These are phyloP conservation scores for Micrastur ruficollis DNA, from an alignment of 2,797 vertebrate species.

Conservation along the genomic window DNA sequence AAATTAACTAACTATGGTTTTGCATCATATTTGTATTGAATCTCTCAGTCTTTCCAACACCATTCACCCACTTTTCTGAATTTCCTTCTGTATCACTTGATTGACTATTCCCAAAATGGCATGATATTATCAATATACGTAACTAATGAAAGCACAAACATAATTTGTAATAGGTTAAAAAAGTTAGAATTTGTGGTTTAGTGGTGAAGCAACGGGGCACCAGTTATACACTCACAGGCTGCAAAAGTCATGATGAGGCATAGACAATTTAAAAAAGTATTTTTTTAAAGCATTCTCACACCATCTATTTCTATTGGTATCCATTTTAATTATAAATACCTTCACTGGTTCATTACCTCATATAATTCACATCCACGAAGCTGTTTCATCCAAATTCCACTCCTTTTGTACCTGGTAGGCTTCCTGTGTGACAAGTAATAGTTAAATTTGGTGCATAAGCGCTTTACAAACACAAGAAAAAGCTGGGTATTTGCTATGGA, in stretches of 20 bases:
- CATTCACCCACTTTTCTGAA: neutral
- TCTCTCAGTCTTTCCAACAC: neutral
- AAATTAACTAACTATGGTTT: neutral
- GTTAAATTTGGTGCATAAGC: neutral
- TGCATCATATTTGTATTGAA: neutral
- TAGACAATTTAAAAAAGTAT: neutral
- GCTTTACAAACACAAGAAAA: neutral
- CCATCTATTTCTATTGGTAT: neutral
- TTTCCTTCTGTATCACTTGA: neutral
- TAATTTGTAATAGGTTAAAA: neutral
- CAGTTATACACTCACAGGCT: no score
- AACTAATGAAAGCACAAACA: neutral
- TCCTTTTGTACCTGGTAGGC: neutral
- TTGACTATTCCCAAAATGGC: neutral
- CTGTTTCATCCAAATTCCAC: neutral
- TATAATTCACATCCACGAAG: neutral
- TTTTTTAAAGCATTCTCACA: neutral
- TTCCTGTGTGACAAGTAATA: neutral
- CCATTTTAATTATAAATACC: neutral
- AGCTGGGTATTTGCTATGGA: neutral
- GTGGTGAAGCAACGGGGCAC: neutral
- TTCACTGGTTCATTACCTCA: neutral
- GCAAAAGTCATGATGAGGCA: neutral
- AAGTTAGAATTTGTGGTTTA: fast-evolving
- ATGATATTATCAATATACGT: no score